Evolutionary conservation across 2,113 vertebrate genomes (phyloP).

Genomic region (Diadophis punctatus): DNA sequence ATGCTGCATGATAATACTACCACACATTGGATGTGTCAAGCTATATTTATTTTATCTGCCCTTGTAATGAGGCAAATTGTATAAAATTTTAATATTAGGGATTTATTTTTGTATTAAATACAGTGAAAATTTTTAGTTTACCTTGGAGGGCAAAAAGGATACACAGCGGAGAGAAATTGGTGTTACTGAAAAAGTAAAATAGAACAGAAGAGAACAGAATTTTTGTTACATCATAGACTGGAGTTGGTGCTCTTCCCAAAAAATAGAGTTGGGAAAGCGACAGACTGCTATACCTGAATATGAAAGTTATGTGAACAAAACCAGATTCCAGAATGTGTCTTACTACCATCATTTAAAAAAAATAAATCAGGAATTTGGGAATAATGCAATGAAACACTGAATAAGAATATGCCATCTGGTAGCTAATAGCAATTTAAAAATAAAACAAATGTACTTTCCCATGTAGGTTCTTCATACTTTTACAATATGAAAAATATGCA

Average conservation of each 20-base stretch:
- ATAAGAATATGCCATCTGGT: conserved; percentile 2
- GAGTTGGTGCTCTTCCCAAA: background rate
- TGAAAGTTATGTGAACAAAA: conserved; percentile 20
- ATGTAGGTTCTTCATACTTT: background rate
- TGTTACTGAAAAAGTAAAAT: background rate
- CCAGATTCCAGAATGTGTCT: conserved; percentile 8
- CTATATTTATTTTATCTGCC: background rate
- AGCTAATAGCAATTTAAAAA: background rate
- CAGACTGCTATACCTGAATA: conserved; percentile 17
- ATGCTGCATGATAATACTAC: background rate
- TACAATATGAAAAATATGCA: conserved; percentile 49
- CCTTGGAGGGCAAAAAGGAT: background rate
- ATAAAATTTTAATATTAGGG: background rate
- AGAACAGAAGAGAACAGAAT: background rate
- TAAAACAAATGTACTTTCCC: conserved; percentile 17
- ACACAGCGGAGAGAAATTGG: background rate
- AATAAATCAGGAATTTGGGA: conserved; percentile 12
- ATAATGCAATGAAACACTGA: conserved; percentile 18
- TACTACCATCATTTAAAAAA: background rate
- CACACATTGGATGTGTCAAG: background rate
- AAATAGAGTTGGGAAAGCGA: conserved; percentile 11
- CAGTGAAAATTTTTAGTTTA: background rate
- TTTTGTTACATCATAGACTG: background rate
- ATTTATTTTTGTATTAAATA: background rate
- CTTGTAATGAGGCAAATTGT: background rate